Evolutionary conservation across 1,140 invertebrate genomes (phyloP), one percentile per base, ranked within the genome.

Genomic region (Chionoecetes opilio): DNA sequence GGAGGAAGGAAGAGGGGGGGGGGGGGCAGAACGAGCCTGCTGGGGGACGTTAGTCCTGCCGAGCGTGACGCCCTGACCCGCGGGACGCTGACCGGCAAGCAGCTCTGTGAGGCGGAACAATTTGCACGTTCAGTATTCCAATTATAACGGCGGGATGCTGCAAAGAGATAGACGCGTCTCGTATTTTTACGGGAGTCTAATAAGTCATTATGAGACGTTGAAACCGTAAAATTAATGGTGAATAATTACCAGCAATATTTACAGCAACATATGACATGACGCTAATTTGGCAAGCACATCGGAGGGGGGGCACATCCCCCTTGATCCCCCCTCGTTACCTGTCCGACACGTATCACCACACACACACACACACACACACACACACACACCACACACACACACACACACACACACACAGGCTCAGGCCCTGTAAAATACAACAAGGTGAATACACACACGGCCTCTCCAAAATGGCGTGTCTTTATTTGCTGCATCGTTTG

Each of bases 361-460:
- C 87, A 89, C 87, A 38, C 87, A 88, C 82, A 34, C 82, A 84
- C 82, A 84, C 82, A 84, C 32, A 84, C 21, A 6, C 32, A 6
- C 32, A 84, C 32, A 84, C 82, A 84, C 21, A 6, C 32, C 32
- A 84, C 82, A 84, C 82, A 84, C 82, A 84, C n/a, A n/a, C n/a
- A n/a, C n/a, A n/a, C n/a, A n/a, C n/a, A n/a, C n/a, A n/a, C n/a
- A n/a, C n/a, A n/a, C n/a, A n/a, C n/a, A n/a, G n/a, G n/a, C n/a
- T n/a, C n/a, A n/a, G n/a, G n/a, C n/a, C n/a, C n/a, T n/a, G n/a
- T n/a, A n/a, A n/a, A n/a, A n/a, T n/a, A n/a, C n/a, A n/a, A n/a
- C n/a, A n/a, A n/a, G n/a, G n/a, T n/a, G n/a, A n/a, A n/a, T n/a
- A n/a, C n/a, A n/a, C n/a, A n/a, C n/a, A n/a, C n/a, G n/a, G n/a